These are phyloP conservation scores for Tetraodon nigroviridis DNA, from an alignment of 2,113 vertebrate species.

Conservation along the genomic window DNA sequence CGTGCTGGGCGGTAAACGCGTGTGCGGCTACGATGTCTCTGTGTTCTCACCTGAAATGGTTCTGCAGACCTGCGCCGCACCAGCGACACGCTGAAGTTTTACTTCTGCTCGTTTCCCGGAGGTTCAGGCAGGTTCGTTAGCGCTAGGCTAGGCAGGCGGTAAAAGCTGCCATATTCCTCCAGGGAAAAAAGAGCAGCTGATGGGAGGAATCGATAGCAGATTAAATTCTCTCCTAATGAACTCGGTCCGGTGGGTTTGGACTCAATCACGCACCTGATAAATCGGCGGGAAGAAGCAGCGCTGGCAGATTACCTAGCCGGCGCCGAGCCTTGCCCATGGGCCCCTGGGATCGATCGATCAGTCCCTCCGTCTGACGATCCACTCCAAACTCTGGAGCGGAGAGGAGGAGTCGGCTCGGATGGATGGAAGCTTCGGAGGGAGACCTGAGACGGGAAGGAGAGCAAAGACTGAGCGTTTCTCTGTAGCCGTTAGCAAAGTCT, in stretches of 20 bases:
- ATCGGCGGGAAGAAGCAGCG: background rate
- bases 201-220: background rate
- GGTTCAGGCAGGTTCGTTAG: background rate
- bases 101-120: too few relatives aligned
- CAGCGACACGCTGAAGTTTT: background rate
- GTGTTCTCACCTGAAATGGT: conserved; percentile 14
- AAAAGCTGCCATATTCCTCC: background rate
- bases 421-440: background rate
- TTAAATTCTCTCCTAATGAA: background rate
- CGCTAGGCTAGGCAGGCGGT: background rate
- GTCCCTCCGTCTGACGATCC: conserved; percentile 4
- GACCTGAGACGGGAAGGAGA: conserved; percentile 9
- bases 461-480: too few relatives aligned
- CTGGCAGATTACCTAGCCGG: conserved; percentile 3
- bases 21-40: too few relatives aligned
- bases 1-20: too few relatives aligned
- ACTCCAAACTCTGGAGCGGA: background rate
- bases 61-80: background rate
- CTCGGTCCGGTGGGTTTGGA: background rate
- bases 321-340: conserved; percentile 11
- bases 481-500: too few relatives aligned
- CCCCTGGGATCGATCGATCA: conserved; percentile 25
- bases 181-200: background rate
- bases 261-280: conserved; percentile 13
- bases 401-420: conserved; percentile 10